Evolutionary conservation across 37 sponge, comb jelly and placozoan species (phyloP), one percentile per base, ranked within the genome.

Genomic region (Agelas oroides): DNA sequence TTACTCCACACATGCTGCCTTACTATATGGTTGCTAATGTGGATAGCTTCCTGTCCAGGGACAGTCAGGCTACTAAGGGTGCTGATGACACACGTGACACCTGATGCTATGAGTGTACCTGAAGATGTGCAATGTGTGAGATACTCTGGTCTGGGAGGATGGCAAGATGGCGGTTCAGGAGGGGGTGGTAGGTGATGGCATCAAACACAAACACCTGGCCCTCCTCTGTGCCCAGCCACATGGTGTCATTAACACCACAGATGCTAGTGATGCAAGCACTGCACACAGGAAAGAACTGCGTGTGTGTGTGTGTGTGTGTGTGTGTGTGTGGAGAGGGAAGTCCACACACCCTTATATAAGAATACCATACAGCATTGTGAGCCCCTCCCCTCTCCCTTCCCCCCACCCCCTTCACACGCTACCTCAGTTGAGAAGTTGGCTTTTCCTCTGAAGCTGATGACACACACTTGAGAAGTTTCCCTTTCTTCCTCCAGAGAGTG

Each of bases 171-270:
- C 95, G 81, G 46, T 84, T 63, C 54, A 85, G 60, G 54, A 87
- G 80, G 25, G 61, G 41, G 20, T 86, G 69, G 20, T 81, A 65
- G 41, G 89, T 71, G 68, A 80, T 35, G n/a, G 89, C 89, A 33
- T 85, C 84, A 27, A 60, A 83, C 34, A 95, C 46, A 66, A 65
- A 76, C 28, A 95, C 64, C 33, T 77, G 27, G 13, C 95, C 95
- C 21, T 86, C 59, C 28, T 88, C 86, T 5, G 89, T 85, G 0
- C 95, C 95, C 35, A 95, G 38, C 95, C 95, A 95, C 84, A 94
- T 84, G 53, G 71, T 74, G 57, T 87, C 72, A 40, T 66, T 91
- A 1, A 95, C 87, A 25, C 88, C 65, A 62, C 92, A 88, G 64
- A 95, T 84, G 81, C 70, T 60, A 31, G 92, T 88, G 38, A 95